Evolutionary conservation across 2,113 vertebrate species (phyloP).

Genomic region (Isurus oxyrinchus): DNA sequence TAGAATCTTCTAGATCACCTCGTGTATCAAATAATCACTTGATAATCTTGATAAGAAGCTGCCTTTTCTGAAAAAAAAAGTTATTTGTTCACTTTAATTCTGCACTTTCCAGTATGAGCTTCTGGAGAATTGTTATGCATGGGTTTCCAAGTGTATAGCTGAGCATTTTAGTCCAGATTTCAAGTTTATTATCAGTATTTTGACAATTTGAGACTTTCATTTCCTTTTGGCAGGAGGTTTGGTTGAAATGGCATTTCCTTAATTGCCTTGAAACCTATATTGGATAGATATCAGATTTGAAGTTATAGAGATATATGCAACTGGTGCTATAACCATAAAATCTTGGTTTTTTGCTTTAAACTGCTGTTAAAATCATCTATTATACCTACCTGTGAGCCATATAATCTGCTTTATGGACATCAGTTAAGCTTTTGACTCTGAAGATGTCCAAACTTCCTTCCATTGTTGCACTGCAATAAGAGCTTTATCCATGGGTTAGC

Average conservation of each 20-base stretch:
- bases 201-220: background rate
- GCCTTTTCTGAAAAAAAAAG: constrained; percentile 44
- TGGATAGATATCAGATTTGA: background rate
- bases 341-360: background rate
- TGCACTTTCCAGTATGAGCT: background rate
- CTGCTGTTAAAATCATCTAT: background rate
- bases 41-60: constrained; percentile 57
- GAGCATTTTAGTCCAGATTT: background rate
- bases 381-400: background rate
- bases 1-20: constrained; percentile 23
- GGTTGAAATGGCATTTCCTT: background rate
- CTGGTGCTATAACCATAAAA: background rate
- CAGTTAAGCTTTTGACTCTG: background rate
- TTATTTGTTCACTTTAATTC: constrained; percentile 39
- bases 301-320: background rate
- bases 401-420: background rate
- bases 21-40: constrained; percentile 48
- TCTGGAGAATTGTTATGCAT: background rate
- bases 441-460: background rate
- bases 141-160: background rate
- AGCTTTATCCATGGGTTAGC: background rate
- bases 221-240: background rate
- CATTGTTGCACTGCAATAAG: background rate
- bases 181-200: background rate
- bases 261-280: background rate